Conservation (phyloP, 2,797 vertebrate species). For the Echiichthys vipera region DNA sequence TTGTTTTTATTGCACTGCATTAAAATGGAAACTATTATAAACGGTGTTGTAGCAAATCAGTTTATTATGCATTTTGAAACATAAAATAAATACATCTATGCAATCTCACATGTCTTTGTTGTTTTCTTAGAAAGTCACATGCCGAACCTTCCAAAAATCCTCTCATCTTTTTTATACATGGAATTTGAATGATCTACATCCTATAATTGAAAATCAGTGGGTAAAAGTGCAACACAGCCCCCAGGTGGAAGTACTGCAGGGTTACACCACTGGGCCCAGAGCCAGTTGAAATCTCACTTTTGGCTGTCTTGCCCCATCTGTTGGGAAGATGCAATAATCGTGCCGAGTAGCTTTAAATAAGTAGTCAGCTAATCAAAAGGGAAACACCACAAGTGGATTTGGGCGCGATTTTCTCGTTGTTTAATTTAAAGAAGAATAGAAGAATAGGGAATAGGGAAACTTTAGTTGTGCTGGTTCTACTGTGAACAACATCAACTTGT, state of each 20-base stretch:
- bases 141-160: fast-evolving
- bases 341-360: background rate
- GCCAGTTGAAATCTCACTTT: background rate
- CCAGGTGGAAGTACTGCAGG: conserved; percentile 35
- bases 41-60: background rate
- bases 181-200: background rate
- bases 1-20: background rate
- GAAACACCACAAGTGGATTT: background rate
- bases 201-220: background rate
- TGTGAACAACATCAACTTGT: background rate
- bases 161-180: background rate
- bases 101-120: background rate
- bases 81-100: background rate
- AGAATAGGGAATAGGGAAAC: background rate
- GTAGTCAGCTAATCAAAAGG: background rate
- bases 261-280: conserved; percentile 19
- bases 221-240: conserved; percentile 60
- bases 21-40: background rate
- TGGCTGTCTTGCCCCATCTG: conserved; percentile 51
- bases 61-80: background rate
- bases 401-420: background rate
- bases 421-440: background rate
- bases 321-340: conserved; percentile 25
- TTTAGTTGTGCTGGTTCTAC: background rate
- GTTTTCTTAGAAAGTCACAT: background rate